Percentiles rank a stretch among this genome's conserved stretches.
Conservation (phyloP, 1,140 invertebrate genomes). For the Conus betulinus region DNA sequence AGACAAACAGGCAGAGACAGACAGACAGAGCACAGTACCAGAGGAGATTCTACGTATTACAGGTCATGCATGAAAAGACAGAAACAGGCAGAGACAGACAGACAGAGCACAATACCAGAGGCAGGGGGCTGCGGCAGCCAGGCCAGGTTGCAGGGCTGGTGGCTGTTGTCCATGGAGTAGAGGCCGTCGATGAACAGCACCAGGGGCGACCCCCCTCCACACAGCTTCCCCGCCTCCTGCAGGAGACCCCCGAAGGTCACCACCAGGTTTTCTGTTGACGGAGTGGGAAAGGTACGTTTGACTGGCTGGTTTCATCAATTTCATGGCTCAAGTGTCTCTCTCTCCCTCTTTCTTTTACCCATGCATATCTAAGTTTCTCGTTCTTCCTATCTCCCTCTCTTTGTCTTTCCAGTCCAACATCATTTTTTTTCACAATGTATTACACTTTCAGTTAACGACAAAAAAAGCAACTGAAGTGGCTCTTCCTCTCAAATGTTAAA, state of each 20-base stretch:
- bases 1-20: neutral
- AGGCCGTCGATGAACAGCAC: constrained; percentile 73
- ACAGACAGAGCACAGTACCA: neutral
- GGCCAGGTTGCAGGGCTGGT: constrained; percentile 68
- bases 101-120: constrained; percentile 56
- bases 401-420: too few species aligned
- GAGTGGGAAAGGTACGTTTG: neutral
- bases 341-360: too few species aligned
- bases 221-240: constrained; percentile 53
- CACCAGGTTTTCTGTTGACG: constrained; percentile 63
- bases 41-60: too few species aligned
- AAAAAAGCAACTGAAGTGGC: too few species aligned
- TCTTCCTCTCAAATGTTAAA: too few species aligned
- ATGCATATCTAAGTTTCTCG: too few species aligned
- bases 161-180: constrained; percentile 68
- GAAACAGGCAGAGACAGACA: constrained; percentile 28
- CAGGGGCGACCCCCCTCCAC: constrained; percentile 57
- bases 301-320: too few species aligned
- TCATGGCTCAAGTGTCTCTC: too few species aligned
- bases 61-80: neutral
- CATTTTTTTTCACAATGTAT: too few species aligned
- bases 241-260: constrained; percentile 64
- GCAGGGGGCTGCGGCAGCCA: constrained; percentile 69
- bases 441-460: too few species aligned
- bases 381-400: too few species aligned